Evolutionary conservation across 2,113 vertebrate genomes (phyloP).

Genomic region (Actinemys pallida): DNA sequence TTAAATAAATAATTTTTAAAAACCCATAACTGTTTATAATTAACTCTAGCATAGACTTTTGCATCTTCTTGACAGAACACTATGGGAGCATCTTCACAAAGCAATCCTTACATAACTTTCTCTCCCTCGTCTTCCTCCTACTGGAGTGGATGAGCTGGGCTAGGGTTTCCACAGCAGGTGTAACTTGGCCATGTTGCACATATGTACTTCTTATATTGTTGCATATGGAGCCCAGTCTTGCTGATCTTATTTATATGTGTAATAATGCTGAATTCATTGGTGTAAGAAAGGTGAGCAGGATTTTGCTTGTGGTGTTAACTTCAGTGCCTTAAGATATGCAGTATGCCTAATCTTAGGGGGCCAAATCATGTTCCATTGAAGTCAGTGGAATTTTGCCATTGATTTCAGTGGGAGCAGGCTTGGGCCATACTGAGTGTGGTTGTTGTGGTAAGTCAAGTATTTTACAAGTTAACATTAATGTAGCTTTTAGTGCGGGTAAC

Average conservation of each 20-base stretch:
- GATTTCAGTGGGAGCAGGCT: no score
- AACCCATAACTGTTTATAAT: no score
- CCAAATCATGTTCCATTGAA: background rate
- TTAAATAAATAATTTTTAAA: no score
- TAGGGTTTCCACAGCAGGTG: background rate
- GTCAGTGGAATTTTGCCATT: background rate
- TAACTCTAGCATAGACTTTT: no score
- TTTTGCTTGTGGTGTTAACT: background rate
- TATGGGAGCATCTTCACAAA: background rate
- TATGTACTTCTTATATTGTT: background rate
- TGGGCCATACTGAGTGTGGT: no score
- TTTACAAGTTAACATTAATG: background rate
- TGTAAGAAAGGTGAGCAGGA: background rate
- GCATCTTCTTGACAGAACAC: background rate
- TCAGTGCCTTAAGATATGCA: background rate
- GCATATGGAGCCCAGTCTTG: background rate
- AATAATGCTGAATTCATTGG: background rate
- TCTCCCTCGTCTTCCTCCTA: background rate
- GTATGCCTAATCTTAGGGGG: fast-evolving
- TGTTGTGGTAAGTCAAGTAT: no score
- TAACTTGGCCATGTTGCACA: background rate
- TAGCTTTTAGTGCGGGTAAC: background rate
- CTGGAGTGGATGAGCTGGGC: background rate
- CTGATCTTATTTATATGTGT: background rate
- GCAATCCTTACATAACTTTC: background rate